Percentiles rank a stretch among this genome's conserved stretches.
phyloP scores from a whole-genome alignment of 2,113 vertebrate genomes.

The Pituophis catenifer region DNA sequence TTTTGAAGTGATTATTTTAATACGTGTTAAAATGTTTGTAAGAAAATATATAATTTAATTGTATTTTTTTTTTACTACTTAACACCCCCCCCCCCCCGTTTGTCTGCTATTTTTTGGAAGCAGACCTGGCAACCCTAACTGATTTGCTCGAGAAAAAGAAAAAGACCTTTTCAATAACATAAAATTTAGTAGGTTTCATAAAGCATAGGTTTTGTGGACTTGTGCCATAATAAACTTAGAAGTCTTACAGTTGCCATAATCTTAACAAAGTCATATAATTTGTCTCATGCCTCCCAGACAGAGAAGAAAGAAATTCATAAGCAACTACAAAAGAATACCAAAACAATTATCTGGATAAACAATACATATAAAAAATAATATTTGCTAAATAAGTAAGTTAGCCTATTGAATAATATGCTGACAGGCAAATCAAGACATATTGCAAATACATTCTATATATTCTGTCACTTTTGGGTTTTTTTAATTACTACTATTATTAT shows the following conservation, averaged over 20 bases:
- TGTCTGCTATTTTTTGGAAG: no score
- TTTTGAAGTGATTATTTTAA: no score
- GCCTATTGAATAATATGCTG: neutral
- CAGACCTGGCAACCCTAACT: no score
- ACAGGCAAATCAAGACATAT: neutral
- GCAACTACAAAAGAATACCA: neutral
- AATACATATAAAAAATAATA: neutral
- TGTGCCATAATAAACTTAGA: neutral
- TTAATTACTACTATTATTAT: neutral
- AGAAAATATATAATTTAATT: no score
- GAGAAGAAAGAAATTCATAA: neutral
- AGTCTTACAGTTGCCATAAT: neutral
- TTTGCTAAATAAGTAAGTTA: neutral
- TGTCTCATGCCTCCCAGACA: neutral
- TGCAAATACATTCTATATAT: neutral
- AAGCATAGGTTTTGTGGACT: neutral
- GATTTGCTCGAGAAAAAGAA: neutral
- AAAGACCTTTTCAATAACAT: neutral
- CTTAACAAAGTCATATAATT: neutral
- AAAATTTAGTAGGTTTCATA: neutral
- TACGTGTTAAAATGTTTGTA: no score
- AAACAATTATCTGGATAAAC: neutral
- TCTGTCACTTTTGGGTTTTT: neutral
- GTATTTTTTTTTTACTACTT: no score
- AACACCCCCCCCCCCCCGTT: no score